Evolutionary conservation across 2,888 invertebrate species (phyloP).

Genomic region (Salticus scenicus): DNA sequence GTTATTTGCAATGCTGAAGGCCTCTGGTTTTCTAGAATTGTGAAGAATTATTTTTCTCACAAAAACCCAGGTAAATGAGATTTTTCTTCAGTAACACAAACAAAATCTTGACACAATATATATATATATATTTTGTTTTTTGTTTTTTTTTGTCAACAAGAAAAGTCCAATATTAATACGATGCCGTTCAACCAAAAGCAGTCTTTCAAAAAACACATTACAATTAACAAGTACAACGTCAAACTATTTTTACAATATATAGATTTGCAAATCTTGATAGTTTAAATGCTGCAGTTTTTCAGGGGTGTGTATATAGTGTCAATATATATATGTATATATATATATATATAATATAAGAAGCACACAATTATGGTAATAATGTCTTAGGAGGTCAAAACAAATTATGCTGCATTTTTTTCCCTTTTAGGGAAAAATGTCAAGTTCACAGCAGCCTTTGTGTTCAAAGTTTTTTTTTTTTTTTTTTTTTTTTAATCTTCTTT

Average conservation of each 20-base stretch:
- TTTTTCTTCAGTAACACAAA: conserved; percentile 43
- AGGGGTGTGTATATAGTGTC: conserved; percentile 65
- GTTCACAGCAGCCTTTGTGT: conserved; percentile 48
- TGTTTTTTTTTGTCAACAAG: conserved; percentile 14
- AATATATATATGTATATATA: conserved; percentile 53
- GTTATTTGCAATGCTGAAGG: conserved; percentile 63
- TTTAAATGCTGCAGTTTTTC: conserved; percentile 64
- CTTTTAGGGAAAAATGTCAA: neutral
- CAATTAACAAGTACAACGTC: conserved; percentile 67
- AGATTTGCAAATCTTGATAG: conserved; percentile 68
- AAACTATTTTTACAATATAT: conserved; percentile 66
- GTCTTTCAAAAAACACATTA: conserved; percentile 59
- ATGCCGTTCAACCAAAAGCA: conserved; percentile 57
- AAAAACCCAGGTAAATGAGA: conserved; percentile 45
- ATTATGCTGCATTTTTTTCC: conserved; percentile 32
- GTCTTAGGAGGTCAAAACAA: conserved; percentile 58
- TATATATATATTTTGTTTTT: conserved; percentile 35
- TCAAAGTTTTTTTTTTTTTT: too few species aligned
- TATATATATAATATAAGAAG: conserved; percentile 53
- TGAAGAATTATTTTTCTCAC: conserved; percentile 33
- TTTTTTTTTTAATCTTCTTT: too few species aligned
- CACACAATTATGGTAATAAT: conserved; percentile 62
- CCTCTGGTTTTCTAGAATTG: conserved; percentile 60
- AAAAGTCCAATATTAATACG: conserved; percentile 45
- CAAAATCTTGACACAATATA: conserved; percentile 51